These are phyloP conservation scores for human DNA, from an alignment of 2,113 vertebrate genomes.

Conservation along the genomic window DNA sequence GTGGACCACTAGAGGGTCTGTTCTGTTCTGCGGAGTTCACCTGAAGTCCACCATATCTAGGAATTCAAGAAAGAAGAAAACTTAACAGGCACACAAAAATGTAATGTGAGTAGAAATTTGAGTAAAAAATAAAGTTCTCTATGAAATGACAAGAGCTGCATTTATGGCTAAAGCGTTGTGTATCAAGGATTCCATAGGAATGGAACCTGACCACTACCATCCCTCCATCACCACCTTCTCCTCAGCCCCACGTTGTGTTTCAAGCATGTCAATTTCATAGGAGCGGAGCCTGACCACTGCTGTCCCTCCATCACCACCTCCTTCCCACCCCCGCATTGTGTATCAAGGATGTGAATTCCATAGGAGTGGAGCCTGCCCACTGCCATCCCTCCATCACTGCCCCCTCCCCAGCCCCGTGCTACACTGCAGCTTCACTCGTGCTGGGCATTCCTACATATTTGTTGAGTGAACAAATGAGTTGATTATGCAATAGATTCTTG, in stretches of 20 bases:
- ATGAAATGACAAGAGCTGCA: accelerated
- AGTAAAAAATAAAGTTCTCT: not conserved
- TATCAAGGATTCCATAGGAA: accelerated
- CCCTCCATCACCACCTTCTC: no score
- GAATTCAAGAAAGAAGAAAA: not conserved
- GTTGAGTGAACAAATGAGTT: no score
- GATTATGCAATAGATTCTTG: accelerated
- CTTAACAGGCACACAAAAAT: accelerated
- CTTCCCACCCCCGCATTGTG: no score
- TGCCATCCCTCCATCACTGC: not conserved
- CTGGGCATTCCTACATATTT: not conserved
- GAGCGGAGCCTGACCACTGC: no score
- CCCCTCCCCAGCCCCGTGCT: accelerated
- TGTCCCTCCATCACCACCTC: not conserved
- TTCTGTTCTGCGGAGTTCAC: accelerated
- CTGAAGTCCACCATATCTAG: no score
- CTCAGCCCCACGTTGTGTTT: no score
- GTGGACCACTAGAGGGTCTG: accelerated
- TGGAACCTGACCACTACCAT: no score
- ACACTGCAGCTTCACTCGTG: accelerated
- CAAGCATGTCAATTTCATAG: no score
- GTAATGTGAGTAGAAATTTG: not conserved
- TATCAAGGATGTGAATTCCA: no score
- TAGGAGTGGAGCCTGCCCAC: not conserved
- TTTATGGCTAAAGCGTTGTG: no score